Conservation (phyloP, 2,888 invertebrate species). For the Nasonovia ribisnigri region DNA sequence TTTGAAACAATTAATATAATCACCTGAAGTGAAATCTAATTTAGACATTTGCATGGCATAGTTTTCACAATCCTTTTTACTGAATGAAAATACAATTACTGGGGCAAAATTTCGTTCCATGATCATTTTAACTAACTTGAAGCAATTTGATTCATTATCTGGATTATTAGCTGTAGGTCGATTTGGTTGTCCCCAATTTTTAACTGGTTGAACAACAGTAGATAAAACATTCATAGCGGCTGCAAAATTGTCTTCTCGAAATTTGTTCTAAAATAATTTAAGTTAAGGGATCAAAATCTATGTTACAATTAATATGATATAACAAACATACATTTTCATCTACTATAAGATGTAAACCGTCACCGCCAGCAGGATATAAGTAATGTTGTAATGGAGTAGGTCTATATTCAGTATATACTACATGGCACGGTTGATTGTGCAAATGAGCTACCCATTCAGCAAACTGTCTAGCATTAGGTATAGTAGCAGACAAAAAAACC, state of each 20-base stretch:
- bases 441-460: constrained; percentile 94
- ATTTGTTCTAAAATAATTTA: constrained; percentile 72
- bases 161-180: constrained; percentile 69
- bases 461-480: constrained; percentile 98
- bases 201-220: constrained; percentile 69
- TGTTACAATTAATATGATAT: neutral
- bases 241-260: constrained; percentile 97
- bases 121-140: constrained; percentile 98
- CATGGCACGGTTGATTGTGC: constrained; percentile 97
- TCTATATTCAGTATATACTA: constrained; percentile 97
- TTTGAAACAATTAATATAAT: constrained; percentile 39
- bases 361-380: constrained; percentile 96
- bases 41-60: constrained; percentile 98
- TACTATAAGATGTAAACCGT: constrained; percentile 95
- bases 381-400: constrained; percentile 99
- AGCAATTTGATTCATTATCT: constrained; percentile 80
- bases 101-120: constrained; percentile 98
- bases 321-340: constrained; percentile 80
- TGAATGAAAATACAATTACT: constrained; percentile 98
- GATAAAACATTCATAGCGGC: constrained; percentile 95
- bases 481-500: constrained; percentile 98
- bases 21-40: constrained; percentile 93
- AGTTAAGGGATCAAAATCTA: neutral
- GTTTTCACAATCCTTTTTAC: constrained; percentile 97
- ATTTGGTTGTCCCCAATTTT: constrained; percentile 61